A percentile compares a stretch with the other conserved stretches of the same genome.
Conservation (phyloP, 2,113 vertebrate species). For the Uropsilus gracilis region DNA sequence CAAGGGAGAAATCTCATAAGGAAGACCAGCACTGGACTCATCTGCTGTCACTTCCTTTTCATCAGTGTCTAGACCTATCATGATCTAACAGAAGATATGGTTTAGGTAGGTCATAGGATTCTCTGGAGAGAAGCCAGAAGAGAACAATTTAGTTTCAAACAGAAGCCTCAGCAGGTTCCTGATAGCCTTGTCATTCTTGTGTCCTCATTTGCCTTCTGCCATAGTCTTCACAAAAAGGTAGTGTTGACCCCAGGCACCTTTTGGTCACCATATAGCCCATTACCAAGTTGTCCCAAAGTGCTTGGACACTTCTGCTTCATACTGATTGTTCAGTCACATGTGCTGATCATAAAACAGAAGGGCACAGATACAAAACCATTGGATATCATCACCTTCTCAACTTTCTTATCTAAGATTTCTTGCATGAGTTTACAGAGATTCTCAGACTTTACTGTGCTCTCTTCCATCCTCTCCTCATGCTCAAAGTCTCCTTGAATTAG, state of each 20-base stretch:
- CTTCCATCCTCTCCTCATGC: slow-evolving; percentile 97
- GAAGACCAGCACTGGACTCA: slow-evolving; percentile 75
- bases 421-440: slow-evolving; percentile 97
- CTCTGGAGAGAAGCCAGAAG: slow-evolving; percentile 91
- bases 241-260: slow-evolving; percentile 80
- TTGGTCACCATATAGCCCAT: slow-evolving; percentile 95
- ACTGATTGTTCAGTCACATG: slow-evolving; percentile 90
- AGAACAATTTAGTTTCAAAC: slow-evolving; percentile 91
- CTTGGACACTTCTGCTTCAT: slow-evolving; percentile 91
- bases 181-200: slow-evolving; percentile 93
- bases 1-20: slow-evolving; percentile 90
- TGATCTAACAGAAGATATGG: slow-evolving; percentile 90
- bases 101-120: slow-evolving; percentile 93
- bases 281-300: slow-evolving; percentile 91
- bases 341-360: slow-evolving; percentile 93
- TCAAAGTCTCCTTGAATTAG: slow-evolving; percentile 94
- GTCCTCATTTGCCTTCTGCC: slow-evolving; percentile 89
- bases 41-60: slow-evolving; percentile 90
- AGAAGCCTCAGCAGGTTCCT: slow-evolving; percentile 93
- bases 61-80: slow-evolving; percentile 86
- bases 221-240: slow-evolving; percentile 90
- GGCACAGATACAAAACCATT: slow-evolving; percentile 87
- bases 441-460: slow-evolving; percentile 95
- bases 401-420: slow-evolving; percentile 97
- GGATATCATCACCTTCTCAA: slow-evolving; percentile 91